These are phyloP conservation scores for Drosophila prostipennis DNA, from an alignment of 2,888 invertebrate genomes.

Conservation along the genomic window DNA sequence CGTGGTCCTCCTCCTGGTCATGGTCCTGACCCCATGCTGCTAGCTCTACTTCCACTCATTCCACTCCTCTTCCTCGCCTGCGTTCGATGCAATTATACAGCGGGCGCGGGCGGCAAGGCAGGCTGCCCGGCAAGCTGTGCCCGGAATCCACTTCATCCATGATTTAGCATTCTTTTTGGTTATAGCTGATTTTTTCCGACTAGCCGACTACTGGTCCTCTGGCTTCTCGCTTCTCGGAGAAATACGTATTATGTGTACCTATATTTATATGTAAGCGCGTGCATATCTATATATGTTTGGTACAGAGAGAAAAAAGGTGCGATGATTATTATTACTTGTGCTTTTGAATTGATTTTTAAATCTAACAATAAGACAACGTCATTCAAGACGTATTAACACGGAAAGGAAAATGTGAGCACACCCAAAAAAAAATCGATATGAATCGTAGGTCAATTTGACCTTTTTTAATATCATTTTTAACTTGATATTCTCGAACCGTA, in stretches of 20 bases:
- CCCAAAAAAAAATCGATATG: too few species aligned
- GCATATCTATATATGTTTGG: neutral
- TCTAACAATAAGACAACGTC: too few species aligned
- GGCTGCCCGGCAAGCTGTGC: conserved; percentile 35
- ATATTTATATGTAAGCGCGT: conserved; percentile 8
- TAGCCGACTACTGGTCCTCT: conserved; percentile 9
- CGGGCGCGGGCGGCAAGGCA: conserved; percentile 17
- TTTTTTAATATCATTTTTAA: too few species aligned
- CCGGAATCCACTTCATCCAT: conserved; percentile 65
- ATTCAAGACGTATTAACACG: too few species aligned
- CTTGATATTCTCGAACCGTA: too few species aligned
- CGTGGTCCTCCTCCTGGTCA: conserved; percentile 3
- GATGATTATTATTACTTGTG: too few species aligned
- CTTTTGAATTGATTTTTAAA: too few species aligned
- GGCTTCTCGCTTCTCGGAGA: conserved; percentile 6
- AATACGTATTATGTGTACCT: conserved; percentile 25
- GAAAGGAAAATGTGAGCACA: too few species aligned
- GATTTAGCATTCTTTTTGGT: conserved; percentile 81
- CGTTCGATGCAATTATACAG: conserved; percentile 78
- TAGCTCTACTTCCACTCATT: neutral
- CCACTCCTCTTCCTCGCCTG: conserved; percentile 16
- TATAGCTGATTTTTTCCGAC: conserved; percentile 53
- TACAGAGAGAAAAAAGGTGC: too few species aligned
- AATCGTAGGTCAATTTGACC: too few species aligned
- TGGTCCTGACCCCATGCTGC: conserved; percentile 40